phyloP scores from a whole-genome alignment of 2,113 vertebrate species.

The Melanerpes formicivorus region DNA sequence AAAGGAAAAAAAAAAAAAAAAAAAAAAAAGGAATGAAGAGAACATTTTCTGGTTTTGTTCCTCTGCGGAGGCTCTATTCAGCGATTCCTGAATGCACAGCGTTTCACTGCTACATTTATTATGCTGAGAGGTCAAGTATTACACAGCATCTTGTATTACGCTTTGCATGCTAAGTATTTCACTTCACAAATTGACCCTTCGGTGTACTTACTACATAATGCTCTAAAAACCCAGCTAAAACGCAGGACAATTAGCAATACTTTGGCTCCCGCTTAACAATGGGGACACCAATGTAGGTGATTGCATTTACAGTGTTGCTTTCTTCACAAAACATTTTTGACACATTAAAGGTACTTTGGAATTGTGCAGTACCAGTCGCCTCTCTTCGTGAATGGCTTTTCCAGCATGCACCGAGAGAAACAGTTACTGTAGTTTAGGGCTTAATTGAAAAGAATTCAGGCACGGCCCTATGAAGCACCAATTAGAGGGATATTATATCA shows the following conservation, averaged over 20 bases:
- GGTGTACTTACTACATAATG: slow-evolving; percentile 93
- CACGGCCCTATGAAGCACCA: slow-evolving; percentile 82
- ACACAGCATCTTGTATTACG: slow-evolving; percentile 96
- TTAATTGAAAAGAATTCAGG: slow-evolving; percentile 87
- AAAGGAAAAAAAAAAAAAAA: slow-evolving; percentile 78
- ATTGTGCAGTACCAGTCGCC: slow-evolving; percentile 83
- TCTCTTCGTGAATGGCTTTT: slow-evolving; percentile 82
- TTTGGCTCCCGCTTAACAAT: slow-evolving; percentile 91
- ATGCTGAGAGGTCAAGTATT: slow-evolving; percentile 99
- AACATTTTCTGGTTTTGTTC: slow-evolving; percentile 93
- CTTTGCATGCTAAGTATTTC: slow-evolving; percentile 99
- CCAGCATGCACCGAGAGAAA: slow-evolving; percentile 78
- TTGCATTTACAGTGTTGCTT: slow-evolving; percentile 96
- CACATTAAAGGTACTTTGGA: slow-evolving; percentile 86
- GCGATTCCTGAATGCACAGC: slow-evolving; percentile 91
- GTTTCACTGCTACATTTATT: slow-evolving; percentile 98
- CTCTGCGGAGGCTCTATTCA: slow-evolving; percentile 91
- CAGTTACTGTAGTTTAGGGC: slow-evolving; percentile 82
- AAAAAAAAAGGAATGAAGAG: slow-evolving; percentile 89
- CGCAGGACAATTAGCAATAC: slow-evolving; percentile 97
- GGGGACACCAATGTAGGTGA: slow-evolving; percentile 94
- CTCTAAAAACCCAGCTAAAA: slow-evolving; percentile 96
- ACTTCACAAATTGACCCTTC: slow-evolving; percentile 97
- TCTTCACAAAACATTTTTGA: slow-evolving; percentile 88
- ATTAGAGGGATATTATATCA: slow-evolving; percentile 87